These are phyloP conservation scores for Oryzias melastigma DNA, from an alignment of 2,113 vertebrate genomes.

Conservation along the genomic window DNA sequence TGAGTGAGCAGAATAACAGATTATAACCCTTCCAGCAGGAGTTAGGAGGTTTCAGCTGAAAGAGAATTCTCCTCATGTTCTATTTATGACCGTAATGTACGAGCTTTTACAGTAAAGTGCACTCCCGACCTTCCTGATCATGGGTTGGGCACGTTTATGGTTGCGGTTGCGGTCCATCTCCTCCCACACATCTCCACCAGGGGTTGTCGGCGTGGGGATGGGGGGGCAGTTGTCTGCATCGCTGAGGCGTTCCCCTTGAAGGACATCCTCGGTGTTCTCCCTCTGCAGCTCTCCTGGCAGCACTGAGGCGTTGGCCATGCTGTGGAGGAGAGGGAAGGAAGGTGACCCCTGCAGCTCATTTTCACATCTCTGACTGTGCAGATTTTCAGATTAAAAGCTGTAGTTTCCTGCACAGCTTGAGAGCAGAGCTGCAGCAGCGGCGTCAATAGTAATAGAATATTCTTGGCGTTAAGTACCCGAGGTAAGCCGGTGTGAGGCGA, in stretches of 20 bases:
- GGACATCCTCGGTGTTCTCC: slow-evolving; percentile 98
- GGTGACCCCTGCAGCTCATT: slow-evolving; percentile 45
- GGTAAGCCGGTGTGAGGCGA: slow-evolving; percentile 90
- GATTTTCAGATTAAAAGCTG: slow-evolving; percentile 12
- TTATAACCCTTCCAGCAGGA: background rate
- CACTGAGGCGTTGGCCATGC: slow-evolving; percentile 97
- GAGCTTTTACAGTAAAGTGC: slow-evolving; percentile 1
- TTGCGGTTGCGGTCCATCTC: slow-evolving; percentile 93
- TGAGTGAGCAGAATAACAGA: background rate
- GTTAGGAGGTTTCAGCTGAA: background rate
- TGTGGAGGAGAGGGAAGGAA: slow-evolving; percentile 64
- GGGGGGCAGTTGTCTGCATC: slow-evolving; percentile 93
- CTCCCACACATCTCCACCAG: slow-evolving; percentile 92
- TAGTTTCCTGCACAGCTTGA: slow-evolving; percentile 1
- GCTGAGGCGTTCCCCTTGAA: slow-evolving; percentile 96
- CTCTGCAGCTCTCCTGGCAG: slow-evolving; percentile 92
- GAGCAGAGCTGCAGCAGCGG: background rate
- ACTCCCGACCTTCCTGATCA: slow-evolving; percentile 84
- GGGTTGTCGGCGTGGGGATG: slow-evolving; percentile 81
- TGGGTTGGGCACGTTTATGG: slow-evolving; percentile 85
- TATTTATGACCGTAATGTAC: background rate
- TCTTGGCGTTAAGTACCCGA: slow-evolving; percentile 80
- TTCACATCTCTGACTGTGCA: slow-evolving; percentile 5
- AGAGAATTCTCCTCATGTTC: background rate
- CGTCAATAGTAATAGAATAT: background rate